Evolutionary conservation across 2,113 vertebrate species (phyloP).

Genomic region (Podiceps cristatus): DNA sequence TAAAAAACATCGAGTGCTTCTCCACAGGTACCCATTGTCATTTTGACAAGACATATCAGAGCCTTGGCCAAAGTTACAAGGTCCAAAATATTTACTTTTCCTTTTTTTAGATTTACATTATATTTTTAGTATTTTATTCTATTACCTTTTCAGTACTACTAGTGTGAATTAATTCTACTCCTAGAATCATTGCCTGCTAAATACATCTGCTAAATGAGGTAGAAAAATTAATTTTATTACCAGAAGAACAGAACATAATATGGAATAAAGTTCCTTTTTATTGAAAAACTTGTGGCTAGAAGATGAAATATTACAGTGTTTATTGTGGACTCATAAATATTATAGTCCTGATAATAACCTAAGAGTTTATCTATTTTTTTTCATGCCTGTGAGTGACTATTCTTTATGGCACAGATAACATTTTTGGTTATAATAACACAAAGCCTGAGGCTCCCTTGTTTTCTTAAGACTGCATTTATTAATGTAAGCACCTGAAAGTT

Average conservation of each 20-base stretch:
- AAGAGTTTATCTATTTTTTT: background rate
- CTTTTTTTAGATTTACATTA: background rate
- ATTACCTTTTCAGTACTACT: background rate
- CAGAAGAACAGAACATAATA: background rate
- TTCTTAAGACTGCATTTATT: background rate
- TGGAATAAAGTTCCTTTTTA: background rate
- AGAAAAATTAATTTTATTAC: constrained; percentile 14
- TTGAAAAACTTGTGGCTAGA: background rate
- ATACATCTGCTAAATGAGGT: background rate
- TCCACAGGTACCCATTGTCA: background rate
- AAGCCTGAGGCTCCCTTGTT: background rate
- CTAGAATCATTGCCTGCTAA: background rate
- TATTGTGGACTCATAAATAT: background rate
- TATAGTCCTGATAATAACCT: background rate
- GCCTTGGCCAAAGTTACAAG: background rate
- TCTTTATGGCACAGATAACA: background rate
- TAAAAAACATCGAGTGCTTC: constrained; percentile 1
- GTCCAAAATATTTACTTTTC: background rate
- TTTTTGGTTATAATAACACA: background rate
- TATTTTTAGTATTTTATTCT: background rate
- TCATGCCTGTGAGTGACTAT: background rate
- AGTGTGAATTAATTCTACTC: background rate
- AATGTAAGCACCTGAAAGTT: background rate
- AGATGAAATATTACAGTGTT: background rate
- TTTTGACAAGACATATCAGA: background rate